These are phyloP conservation scores for Meriones unguiculatus DNA, from an alignment of 2,113 vertebrate species.

Conservation along the genomic window DNA sequence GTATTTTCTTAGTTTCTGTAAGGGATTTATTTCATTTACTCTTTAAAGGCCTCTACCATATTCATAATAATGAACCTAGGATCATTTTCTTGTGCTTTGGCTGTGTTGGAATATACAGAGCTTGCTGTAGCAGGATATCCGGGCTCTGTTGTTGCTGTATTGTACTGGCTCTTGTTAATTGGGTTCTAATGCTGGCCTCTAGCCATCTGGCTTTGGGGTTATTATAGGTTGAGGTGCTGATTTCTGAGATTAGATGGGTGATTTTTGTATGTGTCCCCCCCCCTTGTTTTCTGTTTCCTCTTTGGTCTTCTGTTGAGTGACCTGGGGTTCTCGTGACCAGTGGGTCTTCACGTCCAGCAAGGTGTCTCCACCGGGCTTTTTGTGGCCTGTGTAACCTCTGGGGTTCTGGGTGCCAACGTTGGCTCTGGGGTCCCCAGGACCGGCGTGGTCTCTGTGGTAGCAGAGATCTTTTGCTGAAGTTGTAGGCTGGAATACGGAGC, in stretches of 20 bases:
- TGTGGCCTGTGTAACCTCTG: neutral
- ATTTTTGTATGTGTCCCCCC: neutral
- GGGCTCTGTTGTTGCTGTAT: neutral
- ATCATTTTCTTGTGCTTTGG: neutral
- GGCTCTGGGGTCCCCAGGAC: neutral
- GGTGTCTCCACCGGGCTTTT: neutral
- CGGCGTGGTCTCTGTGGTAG: neutral
- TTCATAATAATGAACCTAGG: neutral
- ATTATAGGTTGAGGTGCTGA: neutral
- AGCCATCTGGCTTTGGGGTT: neutral
- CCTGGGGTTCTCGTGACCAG: neutral
- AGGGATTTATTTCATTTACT: neutral
- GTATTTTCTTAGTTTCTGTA: neutral
- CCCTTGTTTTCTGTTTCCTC: neutral
- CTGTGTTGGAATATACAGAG: neutral
- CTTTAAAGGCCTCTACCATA: neutral
- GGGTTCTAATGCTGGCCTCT: neutral
- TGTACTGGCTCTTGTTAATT: neutral
- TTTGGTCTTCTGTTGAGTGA: neutral
- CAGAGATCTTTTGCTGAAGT: neutral
- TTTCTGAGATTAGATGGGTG: neutral
- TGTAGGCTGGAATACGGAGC: neutral
- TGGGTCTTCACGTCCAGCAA: neutral
- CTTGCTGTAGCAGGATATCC: neutral
- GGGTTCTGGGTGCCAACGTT: neutral